phyloP scores from a whole-genome alignment of 2,797 vertebrate species.

The Pagetopsis macropterus region DNA sequence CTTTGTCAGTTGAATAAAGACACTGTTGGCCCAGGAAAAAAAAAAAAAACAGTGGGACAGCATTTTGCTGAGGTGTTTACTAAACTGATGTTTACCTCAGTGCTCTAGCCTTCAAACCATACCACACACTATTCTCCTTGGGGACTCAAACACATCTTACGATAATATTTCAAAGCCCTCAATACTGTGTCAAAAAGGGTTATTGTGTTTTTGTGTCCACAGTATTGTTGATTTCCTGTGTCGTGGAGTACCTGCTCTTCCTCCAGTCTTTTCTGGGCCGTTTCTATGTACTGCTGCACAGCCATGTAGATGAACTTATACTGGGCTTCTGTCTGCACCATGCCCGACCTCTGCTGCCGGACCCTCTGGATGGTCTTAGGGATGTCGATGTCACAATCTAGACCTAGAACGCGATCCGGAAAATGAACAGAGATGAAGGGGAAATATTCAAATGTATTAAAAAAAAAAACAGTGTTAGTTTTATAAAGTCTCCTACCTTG shows the following conservation, averaged over 20 bases:
- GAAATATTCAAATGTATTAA: background rate
- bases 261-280: constrained; percentile 86
- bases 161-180: constrained; percentile 13
- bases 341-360: constrained; percentile 88
- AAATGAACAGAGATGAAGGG: background rate
- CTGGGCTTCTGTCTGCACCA: constrained; percentile 92
- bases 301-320: constrained; percentile 93
- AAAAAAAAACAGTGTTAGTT: background rate
- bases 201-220: background rate
- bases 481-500: constrained; percentile 77
- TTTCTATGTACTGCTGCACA: constrained; percentile 88
- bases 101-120: background rate
- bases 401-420: constrained; percentile 64
- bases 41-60: background rate
- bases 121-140: background rate
- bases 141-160: background rate
- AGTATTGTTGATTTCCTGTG: background rate
- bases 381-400: constrained; percentile 90
- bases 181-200: background rate
- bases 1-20: too few species aligned
- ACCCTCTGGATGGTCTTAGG: constrained; percentile 91
- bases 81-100: constrained; percentile 7
- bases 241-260: constrained; percentile 83
- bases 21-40: too few species aligned
- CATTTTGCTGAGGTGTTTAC: constrained; percentile 3